phyloP scores from a whole-genome alignment of 2,797 vertebrate genomes.

The Channa striata region DNA sequence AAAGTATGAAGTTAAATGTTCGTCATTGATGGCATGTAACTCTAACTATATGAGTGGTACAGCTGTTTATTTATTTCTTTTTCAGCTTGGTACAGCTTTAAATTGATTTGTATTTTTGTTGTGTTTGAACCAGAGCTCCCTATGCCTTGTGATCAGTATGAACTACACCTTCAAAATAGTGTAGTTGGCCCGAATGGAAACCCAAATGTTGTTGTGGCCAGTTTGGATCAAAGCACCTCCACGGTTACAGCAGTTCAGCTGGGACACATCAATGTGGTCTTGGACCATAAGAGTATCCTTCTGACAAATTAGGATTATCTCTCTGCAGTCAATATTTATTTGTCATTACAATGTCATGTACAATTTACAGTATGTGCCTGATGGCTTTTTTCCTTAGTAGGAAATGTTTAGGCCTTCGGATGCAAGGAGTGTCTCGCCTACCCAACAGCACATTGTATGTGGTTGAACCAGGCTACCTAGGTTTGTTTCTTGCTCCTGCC shows the following conservation, averaged over 20 bases:
- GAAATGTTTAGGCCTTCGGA: conserved; percentile 85
- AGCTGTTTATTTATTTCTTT: not conserved
- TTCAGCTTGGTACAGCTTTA: not conserved
- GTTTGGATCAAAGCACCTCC: conserved; percentile 84
- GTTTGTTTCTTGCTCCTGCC: conserved; percentile 78
- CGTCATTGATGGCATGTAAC: conserved; percentile 4
- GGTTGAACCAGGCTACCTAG: conserved; percentile 93
- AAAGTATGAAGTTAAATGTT: too few relatives aligned
- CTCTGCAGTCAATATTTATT: not conserved
- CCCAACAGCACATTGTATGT: conserved; percentile 95
- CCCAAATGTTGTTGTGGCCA: conserved; percentile 78
- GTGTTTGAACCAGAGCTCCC: conserved; percentile 85
- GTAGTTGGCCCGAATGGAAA: conserved; percentile 77
- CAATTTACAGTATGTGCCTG: conserved; percentile 1
- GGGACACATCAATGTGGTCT: conserved; percentile 84
- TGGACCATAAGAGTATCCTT: conserved; percentile 89
- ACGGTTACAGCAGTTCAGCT: conserved; percentile 77
- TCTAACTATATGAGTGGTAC: conserved; percentile 6
- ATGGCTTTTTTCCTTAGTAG: conserved; percentile 69
- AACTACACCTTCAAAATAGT: conserved; percentile 92
- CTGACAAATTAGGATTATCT: not conserved
- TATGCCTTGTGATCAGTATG: conserved; percentile 97
- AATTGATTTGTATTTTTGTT: conserved; percentile 24
- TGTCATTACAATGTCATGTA: not conserved
- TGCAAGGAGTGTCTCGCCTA: conserved; percentile 93